These are phyloP conservation scores for Cercopithecus mitis DNA, from an alignment of 2,797 vertebrate genomes.

Conservation along the genomic window DNA sequence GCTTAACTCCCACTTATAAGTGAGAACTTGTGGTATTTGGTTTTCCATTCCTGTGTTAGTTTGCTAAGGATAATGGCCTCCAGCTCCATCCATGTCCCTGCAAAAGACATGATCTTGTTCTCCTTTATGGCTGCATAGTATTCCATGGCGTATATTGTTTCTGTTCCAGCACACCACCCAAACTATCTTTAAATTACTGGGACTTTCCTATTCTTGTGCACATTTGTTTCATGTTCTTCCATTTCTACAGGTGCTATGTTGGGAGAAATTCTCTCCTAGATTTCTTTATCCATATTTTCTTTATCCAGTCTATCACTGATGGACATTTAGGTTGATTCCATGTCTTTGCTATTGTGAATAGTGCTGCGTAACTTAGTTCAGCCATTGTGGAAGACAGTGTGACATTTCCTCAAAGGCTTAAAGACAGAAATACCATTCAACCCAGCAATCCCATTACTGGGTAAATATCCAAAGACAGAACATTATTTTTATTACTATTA, in stretches of 20 bases:
- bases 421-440: neutral
- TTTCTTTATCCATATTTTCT: neutral
- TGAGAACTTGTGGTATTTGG: neutral
- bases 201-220: neutral
- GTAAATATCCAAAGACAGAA: neutral
- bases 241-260: no score
- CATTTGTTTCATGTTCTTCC: accelerated
- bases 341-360: neutral
- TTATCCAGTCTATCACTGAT: neutral
- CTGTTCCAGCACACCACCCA: neutral
- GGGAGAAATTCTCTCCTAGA: neutral
- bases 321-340: neutral
- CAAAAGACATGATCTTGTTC: neutral
- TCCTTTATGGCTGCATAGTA: neutral
- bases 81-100: neutral
- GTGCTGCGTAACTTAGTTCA: neutral
- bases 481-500: neutral
- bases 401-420: neutral
- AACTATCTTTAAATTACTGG: no score
- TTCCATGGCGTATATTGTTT: neutral
- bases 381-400: neutral
- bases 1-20: neutral
- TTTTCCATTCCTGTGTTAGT: neutral
- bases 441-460: neutral
- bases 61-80: neutral